Percentiles rank a stretch among this genome's conserved stretches.
phyloP scores from a whole-genome alignment of 2,888 invertebrate species.

The Coleophora deauratella region DNA sequence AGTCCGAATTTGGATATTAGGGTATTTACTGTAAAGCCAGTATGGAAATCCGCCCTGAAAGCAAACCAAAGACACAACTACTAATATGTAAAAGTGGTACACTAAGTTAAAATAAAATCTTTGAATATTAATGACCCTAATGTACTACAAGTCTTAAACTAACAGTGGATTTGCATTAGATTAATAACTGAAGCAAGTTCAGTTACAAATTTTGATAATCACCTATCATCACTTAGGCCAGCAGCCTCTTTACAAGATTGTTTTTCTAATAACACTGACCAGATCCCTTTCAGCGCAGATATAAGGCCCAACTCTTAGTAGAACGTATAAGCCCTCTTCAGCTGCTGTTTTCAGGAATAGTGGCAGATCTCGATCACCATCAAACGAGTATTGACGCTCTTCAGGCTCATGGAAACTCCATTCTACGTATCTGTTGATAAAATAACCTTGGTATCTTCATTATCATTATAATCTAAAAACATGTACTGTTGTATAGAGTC shows the following conservation, averaged over 20 bases:
- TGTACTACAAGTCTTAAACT: too few species aligned
- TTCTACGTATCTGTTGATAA: constrained; percentile 81
- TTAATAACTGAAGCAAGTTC: too few species aligned
- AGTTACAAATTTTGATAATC: too few species aligned
- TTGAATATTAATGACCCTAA: too few species aligned
- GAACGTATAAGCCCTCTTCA: constrained; percentile 83
- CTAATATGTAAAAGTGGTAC: too few species aligned
- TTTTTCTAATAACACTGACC: constrained; percentile 33
- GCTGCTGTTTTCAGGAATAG: constrained; percentile 82
- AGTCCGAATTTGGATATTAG: constrained; percentile 77
- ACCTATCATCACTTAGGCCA: too few species aligned
- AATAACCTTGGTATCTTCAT: too few species aligned
- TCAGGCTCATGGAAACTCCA: constrained; percentile 92
- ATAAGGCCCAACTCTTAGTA: constrained; percentile 91
- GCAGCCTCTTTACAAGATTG: too few species aligned
- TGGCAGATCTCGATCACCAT: constrained; percentile 80
- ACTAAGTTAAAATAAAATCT: too few species aligned
- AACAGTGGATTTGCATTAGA: too few species aligned
- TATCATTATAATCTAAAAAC: too few species aligned
- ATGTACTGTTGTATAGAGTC: too few species aligned
- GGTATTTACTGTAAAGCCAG: constrained; percentile 81
- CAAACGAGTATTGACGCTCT: constrained; percentile 77
- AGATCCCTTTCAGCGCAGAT: constrained; percentile 93
- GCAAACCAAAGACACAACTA: background rate
- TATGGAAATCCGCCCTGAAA: constrained; percentile 85